phyloP scores from a whole-genome alignment of 2,888 invertebrate genomes.

The Litoditis marina region DNA sequence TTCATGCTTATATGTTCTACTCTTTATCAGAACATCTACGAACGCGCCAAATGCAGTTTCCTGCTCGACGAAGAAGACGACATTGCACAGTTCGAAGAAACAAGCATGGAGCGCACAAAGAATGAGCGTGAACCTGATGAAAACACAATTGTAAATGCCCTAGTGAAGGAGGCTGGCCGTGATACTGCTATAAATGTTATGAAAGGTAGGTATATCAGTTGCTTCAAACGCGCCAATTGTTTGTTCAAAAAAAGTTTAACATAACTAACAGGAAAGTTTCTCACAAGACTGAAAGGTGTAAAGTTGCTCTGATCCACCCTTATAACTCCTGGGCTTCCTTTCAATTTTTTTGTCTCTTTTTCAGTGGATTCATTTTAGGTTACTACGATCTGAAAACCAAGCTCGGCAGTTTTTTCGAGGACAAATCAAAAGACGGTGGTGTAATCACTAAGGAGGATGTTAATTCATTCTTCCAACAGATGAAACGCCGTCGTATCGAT shows the following conservation, averaged over 20 bases:
- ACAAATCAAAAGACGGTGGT: slow-evolving; percentile 5
- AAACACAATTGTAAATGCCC: slow-evolving; percentile 16
- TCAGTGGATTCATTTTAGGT: slow-evolving; percentile 21
- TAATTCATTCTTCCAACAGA: slow-evolving; percentile 23
- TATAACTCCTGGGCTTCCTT: too few relatives aligned
- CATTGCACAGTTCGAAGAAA: slow-evolving; percentile 28
- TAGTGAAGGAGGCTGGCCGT: slow-evolving; percentile 25
- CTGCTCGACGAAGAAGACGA: slow-evolving; percentile 44
- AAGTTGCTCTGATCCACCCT: too few relatives aligned
- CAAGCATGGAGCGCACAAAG: slow-evolving; percentile 16
- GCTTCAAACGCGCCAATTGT: too few relatives aligned
- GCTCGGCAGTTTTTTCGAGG: slow-evolving; percentile 21
- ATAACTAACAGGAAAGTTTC: too few relatives aligned
- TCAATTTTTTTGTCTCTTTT: too few relatives aligned
- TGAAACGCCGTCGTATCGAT: slow-evolving; percentile 21
- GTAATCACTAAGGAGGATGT: slow-evolving; percentile 33
- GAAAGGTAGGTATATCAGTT: slow-evolving; percentile 18
- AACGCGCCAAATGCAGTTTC: slow-evolving; percentile 34
- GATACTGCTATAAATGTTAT: slow-evolving; percentile 25
- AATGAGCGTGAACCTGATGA: slow-evolving; percentile 12
- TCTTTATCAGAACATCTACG: slow-evolving; percentile 25
- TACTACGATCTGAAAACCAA: slow-evolving; percentile 34
- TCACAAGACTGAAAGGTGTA: too few relatives aligned
- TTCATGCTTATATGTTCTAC: not conserved
- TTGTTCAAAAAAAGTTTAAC: too few relatives aligned